Evolutionary conservation across 1,140 invertebrate species (phyloP), one percentile per base, ranked within the genome.

Genomic region (Hycleus cichorii): DNA sequence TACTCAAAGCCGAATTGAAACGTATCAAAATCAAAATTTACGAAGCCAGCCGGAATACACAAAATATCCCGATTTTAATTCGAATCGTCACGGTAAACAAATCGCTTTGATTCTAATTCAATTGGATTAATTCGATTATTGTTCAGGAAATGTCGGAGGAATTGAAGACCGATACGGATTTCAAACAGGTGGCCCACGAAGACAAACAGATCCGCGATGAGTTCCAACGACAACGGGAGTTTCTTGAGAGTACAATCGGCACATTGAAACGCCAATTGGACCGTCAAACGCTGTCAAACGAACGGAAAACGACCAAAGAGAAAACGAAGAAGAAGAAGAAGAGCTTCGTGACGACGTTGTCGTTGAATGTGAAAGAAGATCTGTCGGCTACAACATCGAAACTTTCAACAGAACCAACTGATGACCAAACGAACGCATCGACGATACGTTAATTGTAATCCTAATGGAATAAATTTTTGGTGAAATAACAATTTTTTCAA

Each of bases 11-110:
- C 49, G 76, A 85, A 1, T 66, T 93, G 4, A 83, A 85, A 62
- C 81, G 82, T 64, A 88, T 95, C 32, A 84, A 88, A 71, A 83
- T 84, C 32, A 90, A 94, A 65, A 79, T 95, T 32, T 84, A 88
- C 62, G 81, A 86, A 57, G 83, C 86, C 64, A 86, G 88, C 4
- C 82, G 81, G 0, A 80, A 87, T 26, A 83, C 93, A 24, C 86
- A 91, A 72, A 83, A 92, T 58, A 83, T 87, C 0, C 81, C 81
- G 12, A 82, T 85, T 49, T 73, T 95, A 2, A 93, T 91, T 75
- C 79, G 80, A n/a, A 81, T 79, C n/a, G 82, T 94, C 1, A 87
- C 83, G 69, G 84, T 81, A 68, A 72, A 64, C 67, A 43, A 10
- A 11, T 12, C 8, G 38, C 24, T 11, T 40, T 40, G 1, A 25